Conservation (phyloP, 2,888 invertebrate species). For the Meliscaeva auricollis region DNA sequence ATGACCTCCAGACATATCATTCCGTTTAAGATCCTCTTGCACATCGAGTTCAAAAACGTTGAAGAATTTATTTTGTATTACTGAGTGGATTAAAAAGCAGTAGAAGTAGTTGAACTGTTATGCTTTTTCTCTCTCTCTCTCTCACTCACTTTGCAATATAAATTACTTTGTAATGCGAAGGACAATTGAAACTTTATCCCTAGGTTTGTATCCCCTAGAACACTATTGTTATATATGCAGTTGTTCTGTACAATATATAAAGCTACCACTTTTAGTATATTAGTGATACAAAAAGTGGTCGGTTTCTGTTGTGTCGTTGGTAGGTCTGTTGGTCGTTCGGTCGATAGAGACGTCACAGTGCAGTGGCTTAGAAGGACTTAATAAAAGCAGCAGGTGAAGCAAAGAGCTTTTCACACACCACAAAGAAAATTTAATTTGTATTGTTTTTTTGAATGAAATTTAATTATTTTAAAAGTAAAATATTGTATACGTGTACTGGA, state of each 20-base stretch:
- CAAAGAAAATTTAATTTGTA: constrained; percentile 64
- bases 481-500: neutral
- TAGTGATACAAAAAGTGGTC: neutral
- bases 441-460: constrained; percentile 61
- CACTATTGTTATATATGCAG: neutral
- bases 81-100: constrained; percentile 53
- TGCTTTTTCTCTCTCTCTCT: too few relatives aligned
- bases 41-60: constrained; percentile 7
- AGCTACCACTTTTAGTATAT: too few relatives aligned
- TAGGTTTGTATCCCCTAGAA: constrained; percentile 10
- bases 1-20: constrained; percentile 63
- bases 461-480: constrained; percentile 39
- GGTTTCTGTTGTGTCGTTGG: neutral
- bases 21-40: constrained; percentile 39
- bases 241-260: neutral
- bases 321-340: neutral
- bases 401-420: constrained; percentile 33
- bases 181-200: constrained; percentile 70
- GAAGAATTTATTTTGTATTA: constrained; percentile 37
- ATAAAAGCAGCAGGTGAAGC: constrained; percentile 36
- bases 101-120: constrained; percentile 50
- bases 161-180: constrained; percentile 62
- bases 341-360: constrained; percentile 22
- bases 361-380: constrained; percentile 24
- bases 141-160: constrained; percentile 44